phyloP scores from a whole-genome alignment of 2,888 invertebrate species.

The Subacronicta megacephala region DNA sequence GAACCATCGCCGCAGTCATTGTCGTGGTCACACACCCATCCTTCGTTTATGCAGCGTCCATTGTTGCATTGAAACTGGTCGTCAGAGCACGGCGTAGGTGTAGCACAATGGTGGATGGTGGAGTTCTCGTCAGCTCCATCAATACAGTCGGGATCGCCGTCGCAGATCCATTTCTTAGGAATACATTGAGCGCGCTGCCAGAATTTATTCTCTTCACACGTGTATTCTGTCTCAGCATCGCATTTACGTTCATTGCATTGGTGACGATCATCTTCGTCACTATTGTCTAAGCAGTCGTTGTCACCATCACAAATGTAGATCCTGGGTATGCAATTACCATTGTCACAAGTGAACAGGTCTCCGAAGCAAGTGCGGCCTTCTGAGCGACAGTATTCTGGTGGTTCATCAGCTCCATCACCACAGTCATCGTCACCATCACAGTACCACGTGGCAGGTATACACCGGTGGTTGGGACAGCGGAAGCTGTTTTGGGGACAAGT shows the following conservation, averaged over 20 bases:
- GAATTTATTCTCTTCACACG: constrained; percentile 96
- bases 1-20: constrained; percentile 99
- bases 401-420: constrained; percentile 97
- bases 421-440: constrained; percentile 99
- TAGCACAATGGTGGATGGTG: constrained; percentile 95
- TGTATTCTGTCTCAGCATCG: constrained; percentile 97
- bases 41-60: constrained; percentile 96
- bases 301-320: constrained; percentile 98
- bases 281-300: constrained; percentile 98
- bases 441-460: constrained; percentile 98
- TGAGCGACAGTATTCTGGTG: constrained; percentile 97
- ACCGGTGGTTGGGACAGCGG: constrained; percentile 97
- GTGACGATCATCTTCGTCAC: constrained; percentile 97
- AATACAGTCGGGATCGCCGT: constrained; percentile 99
- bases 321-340: constrained; percentile 98
- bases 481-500: constrained; percentile 97
- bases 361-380: constrained; percentile 98
- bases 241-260: constrained; percentile 98
- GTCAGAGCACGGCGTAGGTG: constrained; percentile 95
- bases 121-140: constrained; percentile 97
- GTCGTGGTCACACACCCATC: constrained; percentile 98
- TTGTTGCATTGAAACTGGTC: constrained; percentile 98
- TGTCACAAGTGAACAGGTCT: constrained; percentile 98
- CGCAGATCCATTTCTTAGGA: constrained; percentile 98
- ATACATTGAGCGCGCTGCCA: constrained; percentile 98